Base-by-base conservation (phyloP, 2,888 invertebrate species). In the Scelioninae gen. 1 region DNA sequence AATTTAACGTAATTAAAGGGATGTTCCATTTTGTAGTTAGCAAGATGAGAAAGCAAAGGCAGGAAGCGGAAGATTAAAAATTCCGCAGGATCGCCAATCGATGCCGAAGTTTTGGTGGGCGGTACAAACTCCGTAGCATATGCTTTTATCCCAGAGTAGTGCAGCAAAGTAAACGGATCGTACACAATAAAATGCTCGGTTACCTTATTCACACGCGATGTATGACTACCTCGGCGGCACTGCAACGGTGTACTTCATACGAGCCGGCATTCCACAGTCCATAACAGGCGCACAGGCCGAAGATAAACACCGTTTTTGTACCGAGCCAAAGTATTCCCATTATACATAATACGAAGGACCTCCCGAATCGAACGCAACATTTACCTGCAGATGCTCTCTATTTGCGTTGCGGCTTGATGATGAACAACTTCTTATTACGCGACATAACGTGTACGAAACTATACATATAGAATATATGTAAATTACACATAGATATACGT, bases 341-440 rank as follows among this genome's bases (percentile, higher is more conserved):
- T 88, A 89, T 88, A 87, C 87, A 86, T 88, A 88, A 88, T 88
- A 87, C 74, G 43, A 77, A 87, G 84, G 79, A 72, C 79, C 83
- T 81, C 76, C 85, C 81, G 84, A 88, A 88, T 87, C 85, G 86
- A 83, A 71, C 81, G 65, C 38, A 56, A 55, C 63, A 47, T 63
- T 75, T 51, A 40, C 23, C 40, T 8, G 45, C 75, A 75, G 75
- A 75, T 75, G 81, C 68, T 81, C 69, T 62, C 38, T 81, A 56
- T 78, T 71, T 78, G 65, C 38, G 47, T 78, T 71, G 38, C 71
- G 38, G 32, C 65, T 40, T 15, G 32, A 71, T 56, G 56, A 78
- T 58, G 71, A 65, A 34, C 63, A 78, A 78, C 58, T 65, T 71
- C 29, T 65, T 65, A 78, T 65, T 63, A 71, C 49, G 49, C 49